A percentile compares a stretch with the other conserved stretches of the same genome.
Conservation (phyloP, 2,888 invertebrate genomes). For the Acheta domesticus region DNA sequence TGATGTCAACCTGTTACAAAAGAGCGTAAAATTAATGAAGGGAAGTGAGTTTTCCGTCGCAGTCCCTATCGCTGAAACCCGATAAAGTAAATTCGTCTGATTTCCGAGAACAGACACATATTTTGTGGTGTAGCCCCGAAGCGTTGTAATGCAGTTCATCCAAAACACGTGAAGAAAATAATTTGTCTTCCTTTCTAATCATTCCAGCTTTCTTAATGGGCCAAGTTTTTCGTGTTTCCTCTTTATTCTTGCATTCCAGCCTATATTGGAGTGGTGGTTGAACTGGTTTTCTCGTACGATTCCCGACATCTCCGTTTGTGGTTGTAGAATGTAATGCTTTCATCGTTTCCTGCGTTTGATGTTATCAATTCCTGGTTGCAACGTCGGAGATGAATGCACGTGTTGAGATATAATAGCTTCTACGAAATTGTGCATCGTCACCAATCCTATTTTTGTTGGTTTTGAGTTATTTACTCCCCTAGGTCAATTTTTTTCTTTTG, state of each 20-base stretch:
- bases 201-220: not conserved
- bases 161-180: slow-evolving; percentile 18
- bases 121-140: not conserved
- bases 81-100: not conserved
- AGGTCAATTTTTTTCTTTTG: no score
- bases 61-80: not conserved
- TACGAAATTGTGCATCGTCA: no score
- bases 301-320: not conserved
- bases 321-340: no score
- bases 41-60: not conserved
- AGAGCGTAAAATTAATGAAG: not conserved
- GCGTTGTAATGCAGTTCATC: not conserved
- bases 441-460: no score
- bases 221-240: slow-evolving; percentile 3
- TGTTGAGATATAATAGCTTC: no score
- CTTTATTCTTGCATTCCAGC: slow-evolving; percentile 7
- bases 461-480: no score
- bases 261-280: not conserved
- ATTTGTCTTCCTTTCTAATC: slow-evolving; percentile 9
- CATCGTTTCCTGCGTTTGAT: not conserved
- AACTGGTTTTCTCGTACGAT: not conserved
- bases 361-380: not conserved
- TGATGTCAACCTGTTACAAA: no score
- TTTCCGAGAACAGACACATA: not conserved
- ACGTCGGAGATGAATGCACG: not conserved